Conservation (phyloP, 2,113 vertebrate genomes). For the Pandion haliaetus region DNA sequence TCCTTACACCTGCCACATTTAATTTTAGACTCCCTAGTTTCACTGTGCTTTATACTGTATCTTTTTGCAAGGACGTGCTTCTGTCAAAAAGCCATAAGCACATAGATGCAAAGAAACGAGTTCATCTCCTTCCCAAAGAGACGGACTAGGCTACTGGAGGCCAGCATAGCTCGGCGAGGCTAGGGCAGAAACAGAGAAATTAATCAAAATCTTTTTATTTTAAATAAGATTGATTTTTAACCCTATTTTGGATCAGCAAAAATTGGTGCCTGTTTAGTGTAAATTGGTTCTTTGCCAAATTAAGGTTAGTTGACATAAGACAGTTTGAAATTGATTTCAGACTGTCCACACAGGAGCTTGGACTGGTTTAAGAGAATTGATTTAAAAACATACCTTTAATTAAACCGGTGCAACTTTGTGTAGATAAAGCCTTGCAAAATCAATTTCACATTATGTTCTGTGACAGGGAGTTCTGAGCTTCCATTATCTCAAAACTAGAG, state of each 20-base stretch:
- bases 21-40: neutral
- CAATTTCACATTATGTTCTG: slow-evolving; percentile 49
- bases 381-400: slow-evolving; percentile 55
- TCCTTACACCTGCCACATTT: neutral
- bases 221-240: neutral
- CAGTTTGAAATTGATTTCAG: slow-evolving; percentile 16
- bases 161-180: neutral
- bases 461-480: slow-evolving; percentile 40
- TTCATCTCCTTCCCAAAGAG: neutral
- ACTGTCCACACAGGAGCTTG: slow-evolving; percentile 10
- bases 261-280: neutral
- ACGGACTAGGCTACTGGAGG: neutral
- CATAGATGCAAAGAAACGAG: neutral
- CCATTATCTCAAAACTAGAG: slow-evolving; percentile 42
- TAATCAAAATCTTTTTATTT: neutral
- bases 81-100: neutral
- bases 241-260: neutral
- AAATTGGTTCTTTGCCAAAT: neutral
- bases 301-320: slow-evolving; percentile 8
- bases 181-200: neutral
- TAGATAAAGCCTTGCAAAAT: slow-evolving; percentile 52
- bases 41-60: neutral
- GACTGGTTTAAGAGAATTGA: slow-evolving; percentile 49
- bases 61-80: neutral
- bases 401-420: slow-evolving; percentile 13